Base-by-base conservation (phyloP, 1,140 invertebrate species). In the Drosophila sp. region DNA sequence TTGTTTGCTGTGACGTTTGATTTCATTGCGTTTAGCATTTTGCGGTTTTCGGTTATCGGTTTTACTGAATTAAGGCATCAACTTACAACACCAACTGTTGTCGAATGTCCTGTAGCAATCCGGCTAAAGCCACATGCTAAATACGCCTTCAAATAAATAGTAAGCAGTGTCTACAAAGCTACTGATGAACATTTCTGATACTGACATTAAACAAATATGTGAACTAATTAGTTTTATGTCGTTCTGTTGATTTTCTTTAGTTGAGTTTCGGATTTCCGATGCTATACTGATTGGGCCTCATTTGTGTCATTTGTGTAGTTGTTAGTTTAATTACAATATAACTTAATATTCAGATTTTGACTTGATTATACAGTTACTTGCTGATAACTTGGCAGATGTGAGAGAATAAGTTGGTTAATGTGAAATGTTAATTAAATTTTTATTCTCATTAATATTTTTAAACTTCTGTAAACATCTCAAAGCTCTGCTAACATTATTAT, bases 11-110 rank as follows among this genome's bases (percentile, higher is more conserved):
- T 70, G 58, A 74, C 78, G 70, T 84, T 86, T 72, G 58, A 78
- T 75, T 84, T 87, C 74, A 72, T 86, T 84, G 80, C 78, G 76
- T 82, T 87, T 59, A 87, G 80, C 82, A 74, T 76, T 86, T 78
- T 78, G 82, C 51, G 82, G 78, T 66, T 72, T 71, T 4, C 21
- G 21, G 78, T 66, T 72, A 67, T 4, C 21, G 21, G 74, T 66
- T 72, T 54, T 63, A 38, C 56, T 27, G 38, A 50, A n/a, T 16
- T 32, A 16, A 36, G 16, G 51, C 18, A 46, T 61, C 46, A 45
- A 29, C 43, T 58, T 46, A 14, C n/a, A 46, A 46, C 45, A 29
- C 7, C 14, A 27, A 25, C 40, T 38, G 40, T 16, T 46, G 16
- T 65, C 32, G 18, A 18, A 13, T 38, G 11, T 38, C 36, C 36